These are phyloP conservation scores for Lepidurus apus DNA, from an alignment of 1,140 invertebrate species.

Conservation along the genomic window DNA sequence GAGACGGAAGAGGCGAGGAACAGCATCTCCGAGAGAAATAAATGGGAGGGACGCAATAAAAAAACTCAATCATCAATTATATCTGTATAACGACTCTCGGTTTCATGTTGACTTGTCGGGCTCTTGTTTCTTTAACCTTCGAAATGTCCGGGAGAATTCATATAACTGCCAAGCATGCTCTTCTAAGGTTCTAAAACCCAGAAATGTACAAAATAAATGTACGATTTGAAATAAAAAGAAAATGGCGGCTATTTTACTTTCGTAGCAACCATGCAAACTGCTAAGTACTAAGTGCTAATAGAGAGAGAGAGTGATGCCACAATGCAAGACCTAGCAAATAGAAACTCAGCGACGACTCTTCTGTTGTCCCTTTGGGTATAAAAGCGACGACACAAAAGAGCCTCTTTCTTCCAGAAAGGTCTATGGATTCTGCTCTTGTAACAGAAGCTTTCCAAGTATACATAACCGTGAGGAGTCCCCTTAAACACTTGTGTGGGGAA, in stretches of 20 bases:
- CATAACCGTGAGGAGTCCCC: neutral
- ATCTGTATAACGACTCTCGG: neutral
- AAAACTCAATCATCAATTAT: neutral
- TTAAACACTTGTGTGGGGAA: neutral
- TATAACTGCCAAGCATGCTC: neutral
- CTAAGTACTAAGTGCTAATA: neutral
- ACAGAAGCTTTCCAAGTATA: neutral
- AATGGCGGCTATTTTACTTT: neutral
- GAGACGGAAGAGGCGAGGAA: slow-evolving; percentile 27
- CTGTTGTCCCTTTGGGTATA: neutral
- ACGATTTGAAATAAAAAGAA: neutral
- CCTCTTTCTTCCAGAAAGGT: too few relatives aligned
- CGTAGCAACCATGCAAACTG: neutral
- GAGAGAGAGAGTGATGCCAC: neutral
- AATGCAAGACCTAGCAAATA: slow-evolving; percentile 10
- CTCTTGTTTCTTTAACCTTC: neutral
- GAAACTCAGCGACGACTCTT: neutral
- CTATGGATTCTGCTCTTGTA: too few relatives aligned
- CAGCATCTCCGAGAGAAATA: slow-evolving; percentile 1
- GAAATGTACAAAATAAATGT: neutral
- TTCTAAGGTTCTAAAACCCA: neutral
- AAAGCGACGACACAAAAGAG: too few relatives aligned
- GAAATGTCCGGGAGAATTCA: neutral
- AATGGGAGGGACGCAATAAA: neutral
- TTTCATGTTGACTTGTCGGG: neutral